Percentiles rank a stretch among this genome's conserved stretches.
Evolutionary conservation across 1,140 invertebrate genomes (phyloP).

Genomic region (Neodiprion virginianus): DNA sequence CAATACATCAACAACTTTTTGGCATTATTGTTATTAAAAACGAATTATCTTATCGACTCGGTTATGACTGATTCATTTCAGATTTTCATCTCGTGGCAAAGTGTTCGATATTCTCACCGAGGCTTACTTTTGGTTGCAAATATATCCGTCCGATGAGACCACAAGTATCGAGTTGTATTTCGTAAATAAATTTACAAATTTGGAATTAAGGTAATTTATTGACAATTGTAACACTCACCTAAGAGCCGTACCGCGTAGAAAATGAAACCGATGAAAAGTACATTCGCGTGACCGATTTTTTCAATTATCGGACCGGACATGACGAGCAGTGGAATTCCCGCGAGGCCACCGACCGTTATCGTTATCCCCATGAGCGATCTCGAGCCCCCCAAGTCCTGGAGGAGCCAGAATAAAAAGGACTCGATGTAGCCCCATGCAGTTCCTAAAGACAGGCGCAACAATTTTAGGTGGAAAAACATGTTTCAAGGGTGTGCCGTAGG

Average conservation of each 20-base stretch:
- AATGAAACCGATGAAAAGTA: slow-evolving; percentile 80
- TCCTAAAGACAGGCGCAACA: slow-evolving; percentile 57
- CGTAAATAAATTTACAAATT: slow-evolving; percentile 18
- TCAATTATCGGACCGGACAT: slow-evolving; percentile 81
- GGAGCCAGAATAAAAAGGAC: slow-evolving; percentile 86
- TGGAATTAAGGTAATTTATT: background rate
- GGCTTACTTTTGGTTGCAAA: no score
- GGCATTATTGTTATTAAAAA: no score
- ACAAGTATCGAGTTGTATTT: slow-evolving; percentile 3
- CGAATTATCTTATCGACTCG: no score
- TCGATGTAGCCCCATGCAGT: slow-evolving; percentile 85
- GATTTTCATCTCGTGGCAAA: no score
- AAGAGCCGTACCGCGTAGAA: slow-evolving; percentile 79
- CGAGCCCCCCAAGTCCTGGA: slow-evolving; percentile 80
- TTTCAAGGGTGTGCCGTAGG: no score
- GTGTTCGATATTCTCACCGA: no score
- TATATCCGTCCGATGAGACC: background rate
- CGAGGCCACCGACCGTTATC: slow-evolving; percentile 78
- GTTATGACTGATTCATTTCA: no score
- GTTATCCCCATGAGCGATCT: slow-evolving; percentile 85
- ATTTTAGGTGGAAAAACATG: background rate
- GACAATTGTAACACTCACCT: slow-evolving; percentile 59
- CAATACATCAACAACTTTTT: no score
- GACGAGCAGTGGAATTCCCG: slow-evolving; percentile 79
- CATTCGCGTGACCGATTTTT: slow-evolving; percentile 80